Evolutionary conservation across 2,888 invertebrate genomes (phyloP).

Genomic region (Cephus pulcher): DNA sequence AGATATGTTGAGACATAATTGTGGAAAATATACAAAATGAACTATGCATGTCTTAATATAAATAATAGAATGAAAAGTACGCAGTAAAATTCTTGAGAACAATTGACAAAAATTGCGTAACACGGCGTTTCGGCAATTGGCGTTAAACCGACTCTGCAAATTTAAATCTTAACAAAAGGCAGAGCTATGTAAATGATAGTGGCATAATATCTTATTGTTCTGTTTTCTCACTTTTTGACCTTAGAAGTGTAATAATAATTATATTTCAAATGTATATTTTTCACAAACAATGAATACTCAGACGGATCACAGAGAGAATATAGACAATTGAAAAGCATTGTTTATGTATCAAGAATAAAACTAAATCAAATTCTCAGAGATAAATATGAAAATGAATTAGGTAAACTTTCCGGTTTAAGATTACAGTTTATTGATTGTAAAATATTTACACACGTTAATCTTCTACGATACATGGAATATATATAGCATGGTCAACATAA

Average conservation of each 20-base stretch:
- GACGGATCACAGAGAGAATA: neutral
- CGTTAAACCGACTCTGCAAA: slow-evolving; percentile 19
- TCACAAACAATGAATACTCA: too few species aligned
- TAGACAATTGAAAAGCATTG: neutral
- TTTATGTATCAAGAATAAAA: neutral
- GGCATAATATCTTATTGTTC: neutral
- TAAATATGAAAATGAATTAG: neutral
- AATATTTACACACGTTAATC: neutral
- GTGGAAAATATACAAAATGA: neutral
- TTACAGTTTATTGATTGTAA: neutral
- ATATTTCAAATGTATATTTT: too few species aligned
- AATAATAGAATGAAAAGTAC: neutral
- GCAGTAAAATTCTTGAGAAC: slow-evolving; percentile 18
- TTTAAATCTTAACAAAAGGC: slow-evolving; percentile 31
- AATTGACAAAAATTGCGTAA: slow-evolving; percentile 29
- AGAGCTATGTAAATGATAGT: slow-evolving; percentile 13
- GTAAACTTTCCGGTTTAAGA: neutral
- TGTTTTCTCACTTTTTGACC: neutral
- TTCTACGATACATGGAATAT: neutral
- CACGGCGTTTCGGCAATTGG: slow-evolving; percentile 2
- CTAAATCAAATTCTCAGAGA: neutral
- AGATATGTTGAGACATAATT: too few species aligned
- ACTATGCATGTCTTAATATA: neutral
- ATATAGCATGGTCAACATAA: neutral
- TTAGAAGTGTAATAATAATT: neutral